Base-by-base conservation (phyloP, 2,888 invertebrate genomes). In the Iselma pallidipennis region DNA sequence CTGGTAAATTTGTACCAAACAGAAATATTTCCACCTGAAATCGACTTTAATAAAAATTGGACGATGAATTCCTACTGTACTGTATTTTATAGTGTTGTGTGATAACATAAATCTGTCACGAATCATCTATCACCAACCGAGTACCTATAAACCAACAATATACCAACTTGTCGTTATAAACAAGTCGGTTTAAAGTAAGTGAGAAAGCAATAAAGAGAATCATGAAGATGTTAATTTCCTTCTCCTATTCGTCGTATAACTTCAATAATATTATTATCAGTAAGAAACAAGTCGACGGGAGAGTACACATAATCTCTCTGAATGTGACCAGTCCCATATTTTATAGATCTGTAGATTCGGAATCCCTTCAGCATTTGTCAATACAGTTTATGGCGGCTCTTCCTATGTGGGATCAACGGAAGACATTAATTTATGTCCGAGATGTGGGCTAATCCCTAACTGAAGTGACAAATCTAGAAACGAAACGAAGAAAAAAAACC, bases 301-400 rank as follows among this genome's bases (percentile, higher is more conserved):
- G n/a, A n/a, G 57, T 14, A n/a, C n/a, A 28, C 19, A 59, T 62
- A 62, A 62, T 62, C 62, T n/a, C n/a, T 59, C 62, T 55, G 53
- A 53, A 45, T 60, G 61, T 57, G 61, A 63, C 56, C 57, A 49
- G 53, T 12, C 57, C 57, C 61, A 58, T 68, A 67, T 70, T 71
- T 67, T 70, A 67, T 71, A 65, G 65, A 65, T 70, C 60, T 65
- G 31, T 61, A 63, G 66, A 57, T 55, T 57, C 57, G 59, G 61
- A 69, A 65, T 68, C 69, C 68, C 65, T 68, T 62, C 54, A 57
- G 66, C 71, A 72, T 72, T 71, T 72, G 72, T 72, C 72, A 72
- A 72, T 72, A 72, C 69, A 68, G 68, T 72, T 72, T 72, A 72
- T 71, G 71, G 70, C 67, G 66, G 66, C 58, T 68, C 65, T 68